Conservation (phyloP, 2,113 vertebrate genomes). For the Tapirus terrestris region DNA sequence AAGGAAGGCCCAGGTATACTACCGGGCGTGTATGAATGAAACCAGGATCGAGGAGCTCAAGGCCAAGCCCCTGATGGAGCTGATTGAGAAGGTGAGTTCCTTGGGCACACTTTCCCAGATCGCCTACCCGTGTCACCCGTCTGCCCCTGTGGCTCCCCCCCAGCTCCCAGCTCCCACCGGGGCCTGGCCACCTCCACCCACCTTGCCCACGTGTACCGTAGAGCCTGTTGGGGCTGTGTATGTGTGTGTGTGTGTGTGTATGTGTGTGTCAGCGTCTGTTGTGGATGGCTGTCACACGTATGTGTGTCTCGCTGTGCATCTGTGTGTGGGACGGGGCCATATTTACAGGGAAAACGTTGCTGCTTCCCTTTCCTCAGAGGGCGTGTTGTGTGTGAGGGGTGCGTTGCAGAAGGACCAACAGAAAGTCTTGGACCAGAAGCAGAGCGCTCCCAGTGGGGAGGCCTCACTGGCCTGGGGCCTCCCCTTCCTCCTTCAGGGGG, state of each 20-base stretch:
- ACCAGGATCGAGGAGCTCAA: slow-evolving; percentile 93
- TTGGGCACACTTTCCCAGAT: not conserved
- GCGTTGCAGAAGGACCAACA: not conserved
- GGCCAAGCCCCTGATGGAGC: slow-evolving; percentile 90
- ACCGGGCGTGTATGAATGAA: slow-evolving; percentile 97
- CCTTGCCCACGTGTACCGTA: fast-evolving
- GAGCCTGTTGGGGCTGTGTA: not conserved
- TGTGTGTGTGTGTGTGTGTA: too few species aligned
- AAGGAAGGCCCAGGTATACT: slow-evolving; percentile 94
- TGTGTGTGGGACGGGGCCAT: not conserved
- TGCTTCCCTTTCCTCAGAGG: not conserved
- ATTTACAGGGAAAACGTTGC: not conserved
- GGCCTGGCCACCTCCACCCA: not conserved
- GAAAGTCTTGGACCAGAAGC: not conserved
- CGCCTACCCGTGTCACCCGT: not conserved
- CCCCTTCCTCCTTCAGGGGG: not conserved
- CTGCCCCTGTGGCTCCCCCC: fast-evolving
- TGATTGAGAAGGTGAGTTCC: slow-evolving; percentile 91
- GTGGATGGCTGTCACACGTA: not conserved
- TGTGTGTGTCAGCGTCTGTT: not conserved
- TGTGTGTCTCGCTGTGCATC: not conserved
- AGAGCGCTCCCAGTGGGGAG: not conserved
- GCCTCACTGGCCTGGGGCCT: not conserved
- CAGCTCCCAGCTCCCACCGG: not conserved
- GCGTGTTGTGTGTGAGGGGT: not conserved